Evolutionary conservation across 2,797 vertebrate species (phyloP), one percentile per base, ranked within the genome.

Genomic region (Clarias pachynema): DNA sequence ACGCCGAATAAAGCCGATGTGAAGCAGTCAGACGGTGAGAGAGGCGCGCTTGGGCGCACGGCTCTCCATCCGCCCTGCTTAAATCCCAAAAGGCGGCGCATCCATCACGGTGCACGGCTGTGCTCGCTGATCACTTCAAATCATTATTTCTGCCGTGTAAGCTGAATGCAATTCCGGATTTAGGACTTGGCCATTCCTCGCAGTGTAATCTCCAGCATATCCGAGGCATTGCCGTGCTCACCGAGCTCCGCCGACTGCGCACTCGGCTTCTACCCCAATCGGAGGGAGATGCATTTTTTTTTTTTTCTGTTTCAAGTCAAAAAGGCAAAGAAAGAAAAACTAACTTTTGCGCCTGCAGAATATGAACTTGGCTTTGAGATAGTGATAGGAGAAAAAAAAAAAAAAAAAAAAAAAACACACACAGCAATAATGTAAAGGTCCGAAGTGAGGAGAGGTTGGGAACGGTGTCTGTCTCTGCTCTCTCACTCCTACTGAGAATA

Each of bases 1-100:
- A 56, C 83, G 82, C 83, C 78, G 79, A 72, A 87, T 70, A 29
- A 75, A 79, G 79, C 66, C 82, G 85, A 88, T 88, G 89, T 74
- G 75, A 16, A 74, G 34, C n/a, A 85, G 82, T 90, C 85, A 90
- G 92, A 92, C 91, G 26, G 49, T 72, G 84, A 78, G 82, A 83
- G 87, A 91, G 87, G 89, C 89, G 93, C 91, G 91, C 88, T 15
- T 82, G 88, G 86, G 90, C 88, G 87, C 89, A 87, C 86, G 85
- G 89, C 89, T 91, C 89, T 93, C 92, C 92, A 92, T 88, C 91
- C 90, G 93, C 92, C 92, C 93, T 93, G 84, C 85, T 89, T 83
- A 86, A 88, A 90, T 91, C 88, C 90, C 85, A 59, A 88, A 90
- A 87, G 87, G 74, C 70, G 82, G 80, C 81, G 84, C 89, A 91